phyloP scores from a whole-genome alignment of 2,888 invertebrate species.

The Morpho helenor region DNA sequence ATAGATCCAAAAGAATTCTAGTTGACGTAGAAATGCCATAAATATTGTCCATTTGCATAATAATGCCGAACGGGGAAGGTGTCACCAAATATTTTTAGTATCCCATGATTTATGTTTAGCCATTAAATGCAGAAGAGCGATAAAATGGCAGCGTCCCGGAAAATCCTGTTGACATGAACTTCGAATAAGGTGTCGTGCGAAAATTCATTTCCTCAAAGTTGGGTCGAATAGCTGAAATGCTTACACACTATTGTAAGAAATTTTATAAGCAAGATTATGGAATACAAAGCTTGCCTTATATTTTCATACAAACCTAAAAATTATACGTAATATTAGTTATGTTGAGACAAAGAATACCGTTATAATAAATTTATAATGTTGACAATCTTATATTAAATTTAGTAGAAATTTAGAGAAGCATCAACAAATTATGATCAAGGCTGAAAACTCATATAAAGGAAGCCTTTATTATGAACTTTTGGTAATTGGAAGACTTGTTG shows the following conservation, averaged over 20 bases:
- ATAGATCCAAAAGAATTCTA: background rate
- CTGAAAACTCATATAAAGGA: too few relatives aligned
- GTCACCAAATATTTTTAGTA: constrained; percentile 18
- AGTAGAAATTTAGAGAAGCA: too few relatives aligned
- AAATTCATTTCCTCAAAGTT: constrained; percentile 9
- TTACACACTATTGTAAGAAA: background rate
- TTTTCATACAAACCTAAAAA: too few relatives aligned
- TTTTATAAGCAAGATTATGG: too few relatives aligned
- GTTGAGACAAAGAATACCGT: too few relatives aligned
- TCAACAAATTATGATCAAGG: too few relatives aligned
- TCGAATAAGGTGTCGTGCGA: constrained; percentile 8
- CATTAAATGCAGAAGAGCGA: constrained; percentile 17
- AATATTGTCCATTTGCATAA: constrained; percentile 17
- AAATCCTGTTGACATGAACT: constrained; percentile 17
- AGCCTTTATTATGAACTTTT: too few relatives aligned
- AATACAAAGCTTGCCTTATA: too few relatives aligned
- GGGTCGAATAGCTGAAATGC: background rate
- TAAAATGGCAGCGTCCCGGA: constrained; percentile 11
- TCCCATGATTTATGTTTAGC: constrained; percentile 20
- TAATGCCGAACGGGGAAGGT: constrained; percentile 15
- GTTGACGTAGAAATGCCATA: constrained; percentile 3
- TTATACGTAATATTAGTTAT: too few relatives aligned
- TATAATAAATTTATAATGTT: too few relatives aligned
- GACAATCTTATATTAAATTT: too few relatives aligned
- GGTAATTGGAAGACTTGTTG: too few relatives aligned